phyloP scores from a whole-genome alignment of 2,113 vertebrate species.

The Bagarius yarrelli region DNA sequence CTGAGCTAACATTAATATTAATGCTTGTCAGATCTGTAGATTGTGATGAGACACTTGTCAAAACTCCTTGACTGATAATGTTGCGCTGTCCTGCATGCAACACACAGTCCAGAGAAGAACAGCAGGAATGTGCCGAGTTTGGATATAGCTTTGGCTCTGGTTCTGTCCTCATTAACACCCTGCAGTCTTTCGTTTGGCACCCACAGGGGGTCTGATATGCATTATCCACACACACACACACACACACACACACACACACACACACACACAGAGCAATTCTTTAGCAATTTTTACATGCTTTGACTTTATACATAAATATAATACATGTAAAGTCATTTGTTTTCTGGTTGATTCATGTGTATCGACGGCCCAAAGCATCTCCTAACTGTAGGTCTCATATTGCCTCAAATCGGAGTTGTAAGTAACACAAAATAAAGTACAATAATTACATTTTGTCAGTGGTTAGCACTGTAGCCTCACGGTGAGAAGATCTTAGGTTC shows the following conservation, averaged over 20 bases:
- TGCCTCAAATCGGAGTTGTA: too few species aligned
- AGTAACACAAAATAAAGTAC: too few species aligned
- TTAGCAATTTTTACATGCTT: background rate
- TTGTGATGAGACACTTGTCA: background rate
- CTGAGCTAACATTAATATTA: background rate
- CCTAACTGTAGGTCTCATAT: too few species aligned
- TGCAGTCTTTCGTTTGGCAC: conserved; percentile 47
- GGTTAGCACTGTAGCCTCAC: too few species aligned
- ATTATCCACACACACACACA: background rate
- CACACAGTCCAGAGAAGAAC: background rate
- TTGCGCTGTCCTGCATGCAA: background rate
- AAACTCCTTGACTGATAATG: conserved; percentile 1
- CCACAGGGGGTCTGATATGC: conserved; percentile 30
- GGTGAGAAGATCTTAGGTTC: too few species aligned
- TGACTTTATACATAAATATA: too few species aligned
- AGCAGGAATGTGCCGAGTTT: conserved; percentile 19
- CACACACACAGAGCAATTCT: background rate
- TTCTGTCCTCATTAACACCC: conserved; percentile 45
- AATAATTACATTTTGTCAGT: too few species aligned
- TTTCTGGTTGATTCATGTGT: too few species aligned
- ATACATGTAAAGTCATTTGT: too few species aligned
- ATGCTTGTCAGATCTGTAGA: background rate
- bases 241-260: background rate
- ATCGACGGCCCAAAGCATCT: too few species aligned
- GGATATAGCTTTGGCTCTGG: conserved; percentile 32